Base-by-base conservation (phyloP, 2,113 vertebrate species). In the Daphoenositta chrysoptera region DNA sequence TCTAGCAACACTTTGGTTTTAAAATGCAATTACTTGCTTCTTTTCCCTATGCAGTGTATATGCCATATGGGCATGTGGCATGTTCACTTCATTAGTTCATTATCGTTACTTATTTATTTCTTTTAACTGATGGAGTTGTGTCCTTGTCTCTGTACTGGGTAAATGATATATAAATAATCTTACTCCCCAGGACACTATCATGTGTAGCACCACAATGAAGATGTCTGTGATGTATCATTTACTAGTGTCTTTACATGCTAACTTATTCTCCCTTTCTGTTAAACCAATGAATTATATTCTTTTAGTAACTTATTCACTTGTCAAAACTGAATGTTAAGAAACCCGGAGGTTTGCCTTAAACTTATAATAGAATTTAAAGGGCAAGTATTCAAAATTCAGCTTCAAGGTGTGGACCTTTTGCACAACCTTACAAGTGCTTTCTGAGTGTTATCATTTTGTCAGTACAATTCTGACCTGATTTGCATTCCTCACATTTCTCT, bases 291-390 rank as follows among this genome's bases (percentile, higher is more conserved):
- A 70, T 90, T 93, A 77, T 70, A 80, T 66, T 90, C 54, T 83
- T 39, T 24, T n/a, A 77, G 35, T 80, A 95, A 91, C 93, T 83
- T 96, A 91, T 96, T 88, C 93, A 83, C 51, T 63, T 94, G 88
- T 93, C 93, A 93, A 92, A 94, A 83, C 22, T 27, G 90, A 89
- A 93, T 83, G 79, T 90, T 94, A 93, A 88, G 66, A 80, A 94
- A 63, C 22, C 42, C 2, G 3, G 73, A 83, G 75, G 45, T 90
- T 94, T 92, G 71, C 40, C 60, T 90, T 88, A 90, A 93, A 90
- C 76, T 91, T 90, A n/a, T 60, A 83, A 93, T 31, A 88, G 85
- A 93, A 92, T 90, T 93, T 93, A 96, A 96, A 96, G 90, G 92
- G 85, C 68, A 93, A 80, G 15, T 63, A 75, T 86, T 96, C 87